A percentile compares a stretch with the other conserved stretches of the same genome.
Evolutionary conservation across 2,888 invertebrate species (phyloP).

Genomic region (Salpingus planirostris): DNA sequence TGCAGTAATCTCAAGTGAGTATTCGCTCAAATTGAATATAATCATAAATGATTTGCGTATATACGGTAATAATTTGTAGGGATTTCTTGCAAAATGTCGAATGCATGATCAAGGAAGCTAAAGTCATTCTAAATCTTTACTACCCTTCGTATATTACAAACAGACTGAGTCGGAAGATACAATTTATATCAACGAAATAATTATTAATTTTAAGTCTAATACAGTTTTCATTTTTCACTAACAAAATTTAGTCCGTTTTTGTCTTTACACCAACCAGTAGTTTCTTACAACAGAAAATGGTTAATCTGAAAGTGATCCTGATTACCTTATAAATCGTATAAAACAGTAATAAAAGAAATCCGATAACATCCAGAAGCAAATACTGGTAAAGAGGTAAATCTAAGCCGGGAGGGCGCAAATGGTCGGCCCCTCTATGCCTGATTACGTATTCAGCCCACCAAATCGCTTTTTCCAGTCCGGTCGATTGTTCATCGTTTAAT

Average conservation of each 20-base stretch:
- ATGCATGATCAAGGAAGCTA: slow-evolving; percentile 30
- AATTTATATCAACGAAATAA: slow-evolving; percentile 31
- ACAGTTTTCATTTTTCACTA: slow-evolving; percentile 5
- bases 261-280: too few species aligned
- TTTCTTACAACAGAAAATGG: too few species aligned
- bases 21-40: background rate
- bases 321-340: too few species aligned
- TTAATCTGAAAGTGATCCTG: too few species aligned
- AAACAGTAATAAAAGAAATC: slow-evolving; percentile 16
- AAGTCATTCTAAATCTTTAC: slow-evolving; percentile 30
- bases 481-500: slow-evolving; percentile 18
- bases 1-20: slow-evolving; percentile 30
- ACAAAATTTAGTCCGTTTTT: too few species aligned
- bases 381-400: slow-evolving; percentile 25
- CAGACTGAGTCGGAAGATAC: slow-evolving; percentile 30
- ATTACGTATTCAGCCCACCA: slow-evolving; percentile 32
- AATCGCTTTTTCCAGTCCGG: slow-evolving; percentile 24
- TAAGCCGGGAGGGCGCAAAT: slow-evolving; percentile 19
- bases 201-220: slow-evolving; percentile 6
- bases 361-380: slow-evolving; percentile 23
- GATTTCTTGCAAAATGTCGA: slow-evolving; percentile 29
- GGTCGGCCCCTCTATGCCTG: slow-evolving; percentile 24
- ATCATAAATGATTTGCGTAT: slow-evolving; percentile 2
- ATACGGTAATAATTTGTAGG: slow-evolving; percentile 18
- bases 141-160: slow-evolving; percentile 31